Conservation (phyloP, 2,888 invertebrate genomes). For the Lathronympha strigana region DNA sequence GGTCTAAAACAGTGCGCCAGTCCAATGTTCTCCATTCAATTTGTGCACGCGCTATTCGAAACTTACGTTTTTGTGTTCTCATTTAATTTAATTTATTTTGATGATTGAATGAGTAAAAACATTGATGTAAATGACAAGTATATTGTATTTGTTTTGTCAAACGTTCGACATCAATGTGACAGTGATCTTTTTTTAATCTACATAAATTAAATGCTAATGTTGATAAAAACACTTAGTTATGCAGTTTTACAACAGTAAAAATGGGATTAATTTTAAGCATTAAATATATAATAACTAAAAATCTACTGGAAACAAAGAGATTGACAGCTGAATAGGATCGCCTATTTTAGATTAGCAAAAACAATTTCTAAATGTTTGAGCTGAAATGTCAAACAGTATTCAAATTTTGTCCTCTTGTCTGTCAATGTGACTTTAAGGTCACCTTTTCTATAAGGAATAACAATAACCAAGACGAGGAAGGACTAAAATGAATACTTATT, state of each 20-base stretch:
- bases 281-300: slow-evolving; percentile 12
- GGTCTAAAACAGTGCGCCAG: too few species aligned
- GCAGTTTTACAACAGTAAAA: neutral
- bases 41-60: too few species aligned
- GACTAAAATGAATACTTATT: too few species aligned
- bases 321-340: slow-evolving; percentile 36
- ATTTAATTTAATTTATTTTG: neutral
- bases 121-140: neutral
- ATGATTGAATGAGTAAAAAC: neutral
- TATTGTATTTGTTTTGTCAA: neutral
- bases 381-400: slow-evolving; percentile 26
- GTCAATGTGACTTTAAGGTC: slow-evolving; percentile 32
- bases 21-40: too few species aligned
- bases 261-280: neutral
- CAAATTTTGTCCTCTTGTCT: slow-evolving; percentile 10
- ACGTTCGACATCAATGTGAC: neutral
- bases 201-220: neutral
- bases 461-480: slow-evolving; percentile 8
- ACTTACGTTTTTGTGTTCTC: neutral
- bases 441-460: slow-evolving; percentile 17
- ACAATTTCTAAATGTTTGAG: slow-evolving; percentile 20
- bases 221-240: neutral
- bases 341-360: slow-evolving; percentile 20
- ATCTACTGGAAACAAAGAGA: neutral
- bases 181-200: neutral